These are phyloP conservation scores for Choristoneura rosaceana DNA, from an alignment of 2,888 invertebrate species.

Conservation along the genomic window DNA sequence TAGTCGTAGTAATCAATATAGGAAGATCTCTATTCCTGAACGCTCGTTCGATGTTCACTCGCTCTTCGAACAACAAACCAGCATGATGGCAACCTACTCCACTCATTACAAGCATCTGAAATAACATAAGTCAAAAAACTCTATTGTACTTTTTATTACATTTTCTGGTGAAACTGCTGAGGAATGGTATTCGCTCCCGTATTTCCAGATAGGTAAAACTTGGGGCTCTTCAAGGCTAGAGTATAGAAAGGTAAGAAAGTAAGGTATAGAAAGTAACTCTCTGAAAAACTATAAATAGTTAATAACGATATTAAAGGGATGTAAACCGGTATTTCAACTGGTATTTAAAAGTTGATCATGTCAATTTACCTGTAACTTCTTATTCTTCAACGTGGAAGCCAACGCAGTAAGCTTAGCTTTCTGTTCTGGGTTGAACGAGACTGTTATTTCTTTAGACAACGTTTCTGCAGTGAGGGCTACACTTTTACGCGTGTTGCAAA, in stretches of 20 bases:
- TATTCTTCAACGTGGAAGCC: slow-evolving; percentile 77
- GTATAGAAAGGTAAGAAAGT: too few relatives aligned
- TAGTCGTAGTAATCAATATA: slow-evolving; percentile 89
- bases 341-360: not conserved
- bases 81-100: slow-evolving; percentile 94
- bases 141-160: too few relatives aligned
- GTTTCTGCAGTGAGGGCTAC: slow-evolving; percentile 88
- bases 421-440: slow-evolving; percentile 82
- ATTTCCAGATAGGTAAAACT: too few relatives aligned
- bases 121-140: not conserved
- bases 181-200: too few relatives aligned
- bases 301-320: too few relatives aligned
- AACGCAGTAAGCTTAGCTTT: slow-evolving; percentile 78
- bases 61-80: slow-evolving; percentile 88
- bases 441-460: slow-evolving; percentile 86
- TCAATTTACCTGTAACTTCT: slow-evolving; percentile 74
- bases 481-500: slow-evolving; percentile 92
- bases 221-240: too few relatives aligned
- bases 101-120: slow-evolving; percentile 76
- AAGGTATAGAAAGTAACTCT: too few relatives aligned
- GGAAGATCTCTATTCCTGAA: slow-evolving; percentile 88
- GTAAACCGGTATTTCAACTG: too few relatives aligned
- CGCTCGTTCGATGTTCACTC: slow-evolving; percentile 87
- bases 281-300: too few relatives aligned
- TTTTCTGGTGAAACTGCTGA: too few relatives aligned